Evolutionary conservation across 2,797 vertebrate species (phyloP), one percentile per base, ranked within the genome.

Genomic region (Cynodonichthys magdalenae): DNA sequence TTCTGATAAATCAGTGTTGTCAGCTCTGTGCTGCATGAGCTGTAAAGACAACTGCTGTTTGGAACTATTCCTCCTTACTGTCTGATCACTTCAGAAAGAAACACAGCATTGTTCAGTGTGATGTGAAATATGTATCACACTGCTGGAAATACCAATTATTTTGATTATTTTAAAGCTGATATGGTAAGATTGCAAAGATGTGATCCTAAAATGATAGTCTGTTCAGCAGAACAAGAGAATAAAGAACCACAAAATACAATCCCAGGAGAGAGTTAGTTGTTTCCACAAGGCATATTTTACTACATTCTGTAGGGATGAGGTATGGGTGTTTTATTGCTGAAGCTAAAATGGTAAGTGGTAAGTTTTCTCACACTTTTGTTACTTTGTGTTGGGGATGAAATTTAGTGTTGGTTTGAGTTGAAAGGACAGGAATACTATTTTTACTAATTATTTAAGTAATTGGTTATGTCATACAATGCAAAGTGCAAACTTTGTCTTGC

Each of bases 161-260:
- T 55, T 62, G 71, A 81, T 69, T 84, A 58, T 81, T 79, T 66
- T 73, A 83, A 75, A 72, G 67, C 65, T 69, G 79, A 69, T 2
- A 41, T 84, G 71, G 71, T 52, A 39, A 31, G 48, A 46, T 66
- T 54, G 48, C 64, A 15, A 47, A 45, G 70, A 73, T 62, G 83
- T 68, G 11, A 36, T 75, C 68, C 75, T 85, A 77, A 82, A 87
- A 87, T 80, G 56, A 79, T 68, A 76, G 24, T 64, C 70, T 48
- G 68, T 77, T 72, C 79, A 77, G 84, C 81, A 64, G 73, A 88
- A 85, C 77, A 69, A 68, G 67, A 82, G 76, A 74, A 77, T 79
- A 82, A 85, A 66, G 31, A 69, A 72, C 83, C 84, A 61, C 84
- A 87, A 58, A 70, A 76, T 18, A 60, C 74, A 73, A 77, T 64